Conservation (phyloP, 2,113 vertebrate species). For the Pseudonaja textilis region DNA sequence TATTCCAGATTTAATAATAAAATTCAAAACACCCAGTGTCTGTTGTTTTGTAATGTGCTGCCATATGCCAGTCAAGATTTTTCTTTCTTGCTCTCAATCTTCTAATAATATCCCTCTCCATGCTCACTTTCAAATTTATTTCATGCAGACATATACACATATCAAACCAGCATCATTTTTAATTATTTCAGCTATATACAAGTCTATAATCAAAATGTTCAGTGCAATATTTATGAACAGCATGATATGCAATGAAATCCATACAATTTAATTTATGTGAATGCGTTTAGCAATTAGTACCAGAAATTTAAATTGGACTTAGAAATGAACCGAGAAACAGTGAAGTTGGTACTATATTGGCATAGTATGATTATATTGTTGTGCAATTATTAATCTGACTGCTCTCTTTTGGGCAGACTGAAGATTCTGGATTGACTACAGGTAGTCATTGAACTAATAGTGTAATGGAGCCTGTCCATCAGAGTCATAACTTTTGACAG, state of each 20-base stretch:
- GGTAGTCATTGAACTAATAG: not conserved
- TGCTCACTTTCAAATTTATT: not conserved
- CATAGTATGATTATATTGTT: not conserved
- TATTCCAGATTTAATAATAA: not conserved
- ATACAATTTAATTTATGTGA: not conserved
- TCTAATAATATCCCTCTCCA: not conserved
- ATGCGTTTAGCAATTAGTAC: not conserved
- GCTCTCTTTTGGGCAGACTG: not conserved
- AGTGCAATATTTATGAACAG: not conserved
- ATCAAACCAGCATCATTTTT: not conserved
- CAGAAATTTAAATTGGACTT: not conserved
- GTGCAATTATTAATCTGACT: not conserved
- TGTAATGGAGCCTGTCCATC: not conserved
- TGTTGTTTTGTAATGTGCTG: not conserved
- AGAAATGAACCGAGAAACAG: not conserved
- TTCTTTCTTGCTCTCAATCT: too few species aligned
- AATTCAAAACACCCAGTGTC: not conserved
- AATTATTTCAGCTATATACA: not conserved
- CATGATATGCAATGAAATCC: not conserved
- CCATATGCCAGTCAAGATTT: not conserved
- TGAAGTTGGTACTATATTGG: not conserved
- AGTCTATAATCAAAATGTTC: not conserved
- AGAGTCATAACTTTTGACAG: not conserved
- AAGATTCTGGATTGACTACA: not conserved
- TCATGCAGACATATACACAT: not conserved